phyloP scores from a whole-genome alignment of 2,888 invertebrate species.

The Cosmopolites sordidus region DNA sequence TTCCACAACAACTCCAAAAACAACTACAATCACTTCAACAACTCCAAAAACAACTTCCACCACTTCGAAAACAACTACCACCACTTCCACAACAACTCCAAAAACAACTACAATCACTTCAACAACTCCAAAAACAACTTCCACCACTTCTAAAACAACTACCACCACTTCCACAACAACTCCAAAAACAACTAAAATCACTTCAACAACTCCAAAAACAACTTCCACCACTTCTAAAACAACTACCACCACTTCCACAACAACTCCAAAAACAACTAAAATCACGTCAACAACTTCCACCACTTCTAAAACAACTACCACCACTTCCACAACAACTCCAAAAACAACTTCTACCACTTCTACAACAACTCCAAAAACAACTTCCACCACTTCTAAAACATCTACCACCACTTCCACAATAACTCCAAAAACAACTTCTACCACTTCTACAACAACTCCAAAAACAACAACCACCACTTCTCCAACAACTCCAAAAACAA shows the following conservation, averaged over 20 bases:
- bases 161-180: neutral
- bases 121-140: neutral
- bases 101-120: neutral
- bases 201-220: neutral
- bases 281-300: neutral
- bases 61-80: neutral
- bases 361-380: neutral
- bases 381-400: too few relatives aligned
- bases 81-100: conserved; percentile 1
- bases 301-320: neutral
- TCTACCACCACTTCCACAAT: neutral
- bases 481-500: neutral
- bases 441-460: neutral
- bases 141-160: neutral
- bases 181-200: neutral
- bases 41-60: neutral
- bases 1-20: neutral
- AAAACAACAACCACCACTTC: neutral
- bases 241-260: neutral
- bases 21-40: neutral
- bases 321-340: conserved; percentile 2
- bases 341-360: neutral
- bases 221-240: too few relatives aligned
- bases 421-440: neutral
- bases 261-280: neutral